A percentile compares a stretch with the other conserved stretches of the same genome.
phyloP scores from a whole-genome alignment of 2,888 invertebrate genomes.

The Noctua janthina region DNA sequence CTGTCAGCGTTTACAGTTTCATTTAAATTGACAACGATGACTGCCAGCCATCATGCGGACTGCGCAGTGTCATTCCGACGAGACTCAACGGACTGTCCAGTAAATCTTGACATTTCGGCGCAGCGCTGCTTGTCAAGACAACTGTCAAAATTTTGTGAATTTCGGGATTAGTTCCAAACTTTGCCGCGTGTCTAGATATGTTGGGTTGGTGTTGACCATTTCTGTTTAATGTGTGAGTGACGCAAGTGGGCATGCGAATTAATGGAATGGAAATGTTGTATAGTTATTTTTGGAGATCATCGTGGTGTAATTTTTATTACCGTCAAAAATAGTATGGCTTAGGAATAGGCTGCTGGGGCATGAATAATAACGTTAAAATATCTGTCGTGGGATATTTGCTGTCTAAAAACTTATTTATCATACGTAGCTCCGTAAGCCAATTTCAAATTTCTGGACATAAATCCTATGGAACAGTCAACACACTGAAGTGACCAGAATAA shows the following conservation, averaged over 20 bases:
- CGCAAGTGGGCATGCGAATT: conserved; percentile 46
- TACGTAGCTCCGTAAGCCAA: neutral
- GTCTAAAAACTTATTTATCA: neutral
- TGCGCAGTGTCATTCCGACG: conserved; percentile 64
- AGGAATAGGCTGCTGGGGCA: neutral
- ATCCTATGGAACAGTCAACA: neutral
- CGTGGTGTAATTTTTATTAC: neutral
- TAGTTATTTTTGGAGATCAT: conserved; percentile 17
- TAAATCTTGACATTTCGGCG: conserved; percentile 7
- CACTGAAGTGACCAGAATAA: neutral
- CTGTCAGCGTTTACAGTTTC: conserved; percentile 80
- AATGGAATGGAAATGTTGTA: conserved; percentile 26
- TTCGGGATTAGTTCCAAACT: conserved; percentile 11
- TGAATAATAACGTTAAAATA: neutral
- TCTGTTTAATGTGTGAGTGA: conserved; percentile 40
- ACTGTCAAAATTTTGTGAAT: conserved; percentile 11
- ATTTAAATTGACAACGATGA: conserved; percentile 82
- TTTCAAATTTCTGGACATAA: neutral
- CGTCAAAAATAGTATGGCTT: neutral
- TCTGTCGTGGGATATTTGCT: neutral
- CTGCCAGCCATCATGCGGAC: conserved; percentile 68
- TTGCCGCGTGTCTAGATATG: neutral
- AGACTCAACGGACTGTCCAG: conserved; percentile 15
- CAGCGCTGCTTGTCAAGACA: conserved; percentile 21
- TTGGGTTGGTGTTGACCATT: conserved; percentile 43